A percentile compares a stretch with the other conserved stretches of the same genome.
Conservation (phyloP, 2,113 vertebrate species). For the Ochotona curzoniae region DNA sequence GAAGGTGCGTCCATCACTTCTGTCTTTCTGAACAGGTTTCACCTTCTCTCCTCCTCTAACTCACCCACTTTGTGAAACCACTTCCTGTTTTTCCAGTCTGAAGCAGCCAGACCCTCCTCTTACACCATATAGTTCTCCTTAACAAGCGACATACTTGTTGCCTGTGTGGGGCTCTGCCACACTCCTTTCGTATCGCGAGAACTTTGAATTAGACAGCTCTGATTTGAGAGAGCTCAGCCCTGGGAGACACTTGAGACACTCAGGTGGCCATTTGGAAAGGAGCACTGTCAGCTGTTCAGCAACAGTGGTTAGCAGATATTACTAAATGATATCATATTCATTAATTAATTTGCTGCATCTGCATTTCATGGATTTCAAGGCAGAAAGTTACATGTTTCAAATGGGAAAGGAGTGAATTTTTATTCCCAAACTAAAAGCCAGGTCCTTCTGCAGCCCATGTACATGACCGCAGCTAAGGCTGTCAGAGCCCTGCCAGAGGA, state of each 20-base stretch:
- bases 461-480: background rate
- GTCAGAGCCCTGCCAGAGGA: background rate
- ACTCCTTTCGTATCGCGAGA: background rate
- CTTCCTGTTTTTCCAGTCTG: background rate
- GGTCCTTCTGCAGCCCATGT: background rate
- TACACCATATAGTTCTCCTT: background rate
- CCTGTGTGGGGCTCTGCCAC: background rate
- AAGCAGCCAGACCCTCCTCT: background rate
- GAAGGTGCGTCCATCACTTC: background rate
- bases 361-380: slow-evolving; percentile 4
- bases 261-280: background rate
- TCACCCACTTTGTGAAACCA: background rate
- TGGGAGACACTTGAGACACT: background rate
- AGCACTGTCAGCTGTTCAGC: background rate
- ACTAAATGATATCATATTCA: slow-evolving; percentile 7
- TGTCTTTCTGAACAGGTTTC: background rate
- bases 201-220: background rate
- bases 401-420: background rate
- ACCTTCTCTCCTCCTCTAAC: background rate
- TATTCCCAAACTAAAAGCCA: background rate
- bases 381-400: background rate
- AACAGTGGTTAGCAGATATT: background rate
- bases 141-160: background rate
- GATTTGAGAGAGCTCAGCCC: background rate
- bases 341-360: background rate